phyloP scores from a whole-genome alignment of 2,113 vertebrate genomes.

The Madoqua kirkii region DNA sequence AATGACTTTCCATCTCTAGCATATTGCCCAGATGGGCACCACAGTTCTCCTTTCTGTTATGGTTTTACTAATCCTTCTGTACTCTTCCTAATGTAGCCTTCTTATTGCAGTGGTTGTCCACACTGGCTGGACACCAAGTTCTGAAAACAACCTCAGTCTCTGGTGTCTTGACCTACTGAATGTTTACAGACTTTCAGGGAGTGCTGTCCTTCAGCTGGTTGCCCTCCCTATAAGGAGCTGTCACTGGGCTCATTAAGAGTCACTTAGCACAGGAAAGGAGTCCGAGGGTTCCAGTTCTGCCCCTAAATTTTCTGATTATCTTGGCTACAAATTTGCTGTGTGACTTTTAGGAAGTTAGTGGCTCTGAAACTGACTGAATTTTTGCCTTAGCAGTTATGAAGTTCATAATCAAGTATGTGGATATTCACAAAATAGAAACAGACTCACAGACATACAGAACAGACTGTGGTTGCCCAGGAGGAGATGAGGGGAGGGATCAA shows the following conservation, averaged over 20 bases:
- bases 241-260: not conserved
- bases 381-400: not conserved
- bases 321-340: not conserved
- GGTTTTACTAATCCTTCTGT: not conserved
- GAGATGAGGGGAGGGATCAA: not conserved
- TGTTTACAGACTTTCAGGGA: not conserved
- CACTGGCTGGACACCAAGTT: not conserved
- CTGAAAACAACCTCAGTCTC: not conserved
- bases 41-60: not conserved
- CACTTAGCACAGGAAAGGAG: not conserved
- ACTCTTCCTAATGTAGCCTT: not conserved
- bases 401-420: not conserved
- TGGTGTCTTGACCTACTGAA: not conserved
- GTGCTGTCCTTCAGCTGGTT: not conserved
- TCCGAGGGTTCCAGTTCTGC: not conserved
- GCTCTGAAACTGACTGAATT: not conserved
- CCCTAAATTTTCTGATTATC: not conserved
- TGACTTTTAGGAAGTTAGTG: not conserved
- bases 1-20: not conserved
- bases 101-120: not conserved
- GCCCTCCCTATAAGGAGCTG: not conserved
- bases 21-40: not conserved
- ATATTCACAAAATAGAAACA: not conserved
- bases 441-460: not conserved
- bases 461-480: not conserved